A percentile compares a stretch with the other conserved stretches of the same genome.
Evolutionary conservation across 2,797 vertebrate genomes (phyloP).

Genomic region (Holocentrus rufus): DNA sequence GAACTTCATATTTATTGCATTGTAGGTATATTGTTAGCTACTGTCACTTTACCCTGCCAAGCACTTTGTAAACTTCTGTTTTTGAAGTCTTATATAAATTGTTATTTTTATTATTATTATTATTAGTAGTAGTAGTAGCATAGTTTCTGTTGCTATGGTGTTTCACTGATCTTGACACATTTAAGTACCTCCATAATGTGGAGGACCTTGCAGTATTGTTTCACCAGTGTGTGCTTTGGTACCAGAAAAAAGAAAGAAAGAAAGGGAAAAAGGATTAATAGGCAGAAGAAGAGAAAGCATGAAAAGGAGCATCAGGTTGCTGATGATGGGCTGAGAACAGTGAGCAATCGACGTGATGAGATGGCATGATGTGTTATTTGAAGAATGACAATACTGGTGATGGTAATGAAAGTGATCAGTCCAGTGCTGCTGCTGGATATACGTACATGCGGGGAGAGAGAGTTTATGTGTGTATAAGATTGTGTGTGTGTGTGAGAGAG

Average conservation of each 20-base stretch:
- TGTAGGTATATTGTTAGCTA: no score
- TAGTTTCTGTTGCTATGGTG: background rate
- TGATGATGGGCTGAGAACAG: background rate
- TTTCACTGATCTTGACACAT: background rate
- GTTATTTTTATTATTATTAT: no score
- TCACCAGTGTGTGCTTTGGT: no score
- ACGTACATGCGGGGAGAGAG: background rate
- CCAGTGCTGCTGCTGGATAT: constrained; percentile 27
- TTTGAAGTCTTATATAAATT: no score
- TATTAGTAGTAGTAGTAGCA: background rate
- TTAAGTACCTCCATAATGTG: constrained; percentile 1
- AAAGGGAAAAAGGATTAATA: no score
- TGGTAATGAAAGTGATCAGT: constrained; percentile 56
- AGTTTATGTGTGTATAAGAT: constrained; percentile 28
- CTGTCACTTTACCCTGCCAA: no score
- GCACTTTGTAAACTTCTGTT: no score
- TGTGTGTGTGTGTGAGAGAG: constrained; percentile 17
- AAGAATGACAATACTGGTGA: constrained; percentile 35
- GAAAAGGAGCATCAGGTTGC: background rate
- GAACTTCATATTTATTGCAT: no score
- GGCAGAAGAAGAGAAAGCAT: background rate
- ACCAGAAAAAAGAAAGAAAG: no score
- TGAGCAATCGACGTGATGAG: constrained; percentile 3
- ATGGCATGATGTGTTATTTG: constrained; percentile 37
- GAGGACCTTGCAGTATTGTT: background rate